Base-by-base conservation (phyloP, 1,140 invertebrate species). In the Bombus cullumanus region DNA sequence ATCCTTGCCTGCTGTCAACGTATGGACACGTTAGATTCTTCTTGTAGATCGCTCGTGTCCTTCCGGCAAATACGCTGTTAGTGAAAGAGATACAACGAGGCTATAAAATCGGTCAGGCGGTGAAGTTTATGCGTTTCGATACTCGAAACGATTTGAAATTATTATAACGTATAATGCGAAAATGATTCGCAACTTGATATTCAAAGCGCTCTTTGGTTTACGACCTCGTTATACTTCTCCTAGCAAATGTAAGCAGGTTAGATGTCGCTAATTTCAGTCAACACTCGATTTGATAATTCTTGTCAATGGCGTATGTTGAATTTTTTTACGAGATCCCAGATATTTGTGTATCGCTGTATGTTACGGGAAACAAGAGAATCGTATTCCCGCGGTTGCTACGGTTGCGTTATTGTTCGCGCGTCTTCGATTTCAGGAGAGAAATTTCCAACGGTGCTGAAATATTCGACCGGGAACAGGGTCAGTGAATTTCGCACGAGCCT, bases 371-470 rank as follows among this genome's bases (percentile, higher is more conserved):
- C 3, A 3, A 10, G n/a, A 80, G 25, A 74, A 59, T 15, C 4
- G 15, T 6, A 31, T 75, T 81, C 41, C 69, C 57, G 73, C 73
- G n/a, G 25, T 3, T 43, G n/a, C 6, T 22, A 25, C 5, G 47
- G 69, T 57, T 39, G 22, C 81, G 81, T 82, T 75, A 75, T 85
- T 81, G 74, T 37, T 79, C 66, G 80, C 78, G 83, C 88, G 53
- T 87, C 78, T 76, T 83, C 76, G 81, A 77, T 88, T 81, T 88
- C 87, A 86, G 64, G 87, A 88, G 89, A 89, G 89, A 91, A 92
- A 88, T 92, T 90, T 91, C 85, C 87, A 89, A 86, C 88, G 76
- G 13, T 90, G 31, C 34, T 71, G 84, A 86, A 92, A 89, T 57
- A 37, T 79, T 79, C 74, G 37, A 72, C 72, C 68, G 57, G 72